phyloP scores from a whole-genome alignment of 1,140 invertebrate species.

The Nilaparvata lugens region DNA sequence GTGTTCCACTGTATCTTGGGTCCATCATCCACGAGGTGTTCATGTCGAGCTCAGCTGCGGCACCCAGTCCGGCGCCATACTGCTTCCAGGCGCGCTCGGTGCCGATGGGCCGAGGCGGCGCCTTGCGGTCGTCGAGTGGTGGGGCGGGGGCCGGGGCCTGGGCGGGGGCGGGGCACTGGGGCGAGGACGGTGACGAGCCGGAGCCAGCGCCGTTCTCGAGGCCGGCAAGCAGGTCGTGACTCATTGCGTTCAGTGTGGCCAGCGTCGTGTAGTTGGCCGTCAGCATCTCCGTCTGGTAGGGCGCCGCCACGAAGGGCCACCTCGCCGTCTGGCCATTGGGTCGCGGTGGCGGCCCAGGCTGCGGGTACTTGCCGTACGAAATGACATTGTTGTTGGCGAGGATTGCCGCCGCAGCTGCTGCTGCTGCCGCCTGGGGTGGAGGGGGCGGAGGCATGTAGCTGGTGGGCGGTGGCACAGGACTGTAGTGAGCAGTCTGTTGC shows the following conservation, averaged over 20 bases:
- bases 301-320: constrained; percentile 20
- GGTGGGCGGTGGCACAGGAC: constrained; percentile 27
- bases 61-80: constrained; percentile 11
- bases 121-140: constrained; percentile 53
- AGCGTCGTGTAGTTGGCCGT: constrained; percentile 32
- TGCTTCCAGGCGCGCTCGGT: constrained; percentile 36
- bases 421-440: not conserved
- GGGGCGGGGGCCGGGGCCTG: constrained; percentile 34
- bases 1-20: constrained; percentile 2
- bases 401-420: not conserved
- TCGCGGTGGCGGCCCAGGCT: constrained; percentile 32
- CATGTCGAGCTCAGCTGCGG: constrained; percentile 17
- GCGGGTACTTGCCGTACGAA: constrained; percentile 24
- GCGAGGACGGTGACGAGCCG: constrained; percentile 48
- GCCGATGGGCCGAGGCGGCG: constrained; percentile 61
- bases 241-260: constrained; percentile 35
- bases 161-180: constrained; percentile 39
- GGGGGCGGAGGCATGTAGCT: constrained; percentile 9
- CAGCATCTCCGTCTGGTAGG: constrained; percentile 9
- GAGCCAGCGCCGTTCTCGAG: constrained; percentile 41
- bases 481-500: constrained; percentile 35
- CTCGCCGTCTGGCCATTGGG: constrained; percentile 31
- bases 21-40: constrained; percentile 16
- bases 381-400: constrained; percentile 22
- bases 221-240: constrained; percentile 38